A percentile compares a stretch with the other conserved stretches of the same genome.
Evolutionary conservation across 2,113 vertebrate genomes (phyloP).

Genomic region (Lasiurus borealis): DNA sequence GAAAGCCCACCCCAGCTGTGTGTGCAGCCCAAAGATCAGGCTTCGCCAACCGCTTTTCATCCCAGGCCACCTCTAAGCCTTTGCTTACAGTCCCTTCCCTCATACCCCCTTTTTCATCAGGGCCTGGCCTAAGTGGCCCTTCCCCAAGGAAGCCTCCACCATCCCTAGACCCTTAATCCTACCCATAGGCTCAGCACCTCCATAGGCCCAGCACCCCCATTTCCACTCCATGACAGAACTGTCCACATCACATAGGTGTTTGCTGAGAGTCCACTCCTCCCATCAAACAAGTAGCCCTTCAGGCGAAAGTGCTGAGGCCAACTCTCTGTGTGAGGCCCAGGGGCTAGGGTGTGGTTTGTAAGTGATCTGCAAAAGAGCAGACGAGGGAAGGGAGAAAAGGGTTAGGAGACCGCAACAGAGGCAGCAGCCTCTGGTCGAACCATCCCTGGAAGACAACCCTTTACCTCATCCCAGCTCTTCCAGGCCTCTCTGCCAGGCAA

Average conservation of each 20-base stretch:
- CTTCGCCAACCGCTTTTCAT: neutral
- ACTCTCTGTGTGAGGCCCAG: neutral
- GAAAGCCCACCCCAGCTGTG: neutral
- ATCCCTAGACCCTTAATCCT: neutral
- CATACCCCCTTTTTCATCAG: neutral
- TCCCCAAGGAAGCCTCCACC: too few relatives aligned
- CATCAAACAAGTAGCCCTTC: neutral
- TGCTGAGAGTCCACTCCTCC: neutral
- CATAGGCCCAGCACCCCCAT: neutral
- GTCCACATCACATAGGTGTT: accelerated
- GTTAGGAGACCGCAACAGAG: neutral
- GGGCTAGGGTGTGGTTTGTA: neutral
- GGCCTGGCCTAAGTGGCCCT: neutral
- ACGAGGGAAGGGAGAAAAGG: neutral
- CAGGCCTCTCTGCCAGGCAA: neutral
- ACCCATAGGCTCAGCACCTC: neutral
- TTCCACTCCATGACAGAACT: neutral
- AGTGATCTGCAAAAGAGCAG: neutral
- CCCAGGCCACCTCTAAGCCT: neutral
- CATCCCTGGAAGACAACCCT: neutral
- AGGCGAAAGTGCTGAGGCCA: neutral
- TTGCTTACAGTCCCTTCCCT: accelerated
- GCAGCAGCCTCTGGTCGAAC: neutral
- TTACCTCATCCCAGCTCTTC: neutral
- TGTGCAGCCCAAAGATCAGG: neutral